These are phyloP conservation scores for Eupeodes latifasciatus DNA, from an alignment of 2,888 invertebrate species.

Conservation along the genomic window DNA sequence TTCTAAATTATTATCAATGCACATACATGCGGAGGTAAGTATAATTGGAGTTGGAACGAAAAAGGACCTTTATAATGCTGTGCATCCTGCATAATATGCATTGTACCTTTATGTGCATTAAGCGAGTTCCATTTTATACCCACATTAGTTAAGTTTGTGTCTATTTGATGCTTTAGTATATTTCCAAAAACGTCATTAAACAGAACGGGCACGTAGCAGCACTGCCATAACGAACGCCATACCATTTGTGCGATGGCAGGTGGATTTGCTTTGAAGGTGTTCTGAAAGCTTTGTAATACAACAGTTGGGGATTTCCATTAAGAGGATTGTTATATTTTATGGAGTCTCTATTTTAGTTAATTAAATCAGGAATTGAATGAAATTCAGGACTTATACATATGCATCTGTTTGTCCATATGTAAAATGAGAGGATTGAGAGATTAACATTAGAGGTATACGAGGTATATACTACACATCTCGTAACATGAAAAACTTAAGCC, in stretches of 20 bases:
- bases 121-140: background rate
- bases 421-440: background rate
- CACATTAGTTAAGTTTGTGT: background rate
- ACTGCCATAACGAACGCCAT: background rate
- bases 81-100: slow-evolving; percentile 43
- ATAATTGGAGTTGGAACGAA: slow-evolving; percentile 42
- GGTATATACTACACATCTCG: no score
- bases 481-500: no score
- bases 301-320: slow-evolving; percentile 31
- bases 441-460: background rate
- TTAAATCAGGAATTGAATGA: slow-evolving; percentile 36
- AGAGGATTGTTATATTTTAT: slow-evolving; percentile 36
- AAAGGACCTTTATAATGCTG: slow-evolving; percentile 23
- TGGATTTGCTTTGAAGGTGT: slow-evolving; percentile 38
- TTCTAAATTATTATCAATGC: slow-evolving; percentile 63
- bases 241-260: slow-evolving; percentile 17
- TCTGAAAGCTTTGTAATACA: slow-evolving; percentile 19
- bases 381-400: background rate
- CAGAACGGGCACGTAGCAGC: slow-evolving; percentile 35
- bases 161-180: slow-evolving; percentile 7
- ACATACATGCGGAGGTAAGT: background rate
- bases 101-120: slow-evolving; percentile 40
- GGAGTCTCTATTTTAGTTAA: slow-evolving; percentile 28
- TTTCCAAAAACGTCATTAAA: slow-evolving; percentile 13
- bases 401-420: background rate